phyloP scores from a whole-genome alignment of 2,888 invertebrate species.

The Resseliella maxima region DNA sequence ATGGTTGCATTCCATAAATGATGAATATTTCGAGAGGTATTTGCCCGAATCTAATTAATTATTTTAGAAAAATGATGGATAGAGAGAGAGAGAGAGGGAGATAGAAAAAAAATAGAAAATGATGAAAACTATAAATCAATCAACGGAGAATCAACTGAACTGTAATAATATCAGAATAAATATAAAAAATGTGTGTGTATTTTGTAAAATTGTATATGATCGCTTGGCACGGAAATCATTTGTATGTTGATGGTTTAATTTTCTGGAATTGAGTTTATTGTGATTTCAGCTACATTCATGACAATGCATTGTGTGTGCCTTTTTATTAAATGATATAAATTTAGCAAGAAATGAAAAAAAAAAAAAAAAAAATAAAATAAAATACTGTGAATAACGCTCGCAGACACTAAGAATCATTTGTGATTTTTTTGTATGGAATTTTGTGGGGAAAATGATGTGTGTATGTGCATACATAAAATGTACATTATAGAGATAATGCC shows the following conservation, averaged over 20 bases:
- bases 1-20: constrained; percentile 67
- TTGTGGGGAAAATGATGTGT: too few relatives aligned
- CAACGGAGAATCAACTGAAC: not conserved
- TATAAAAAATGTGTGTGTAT: not conserved
- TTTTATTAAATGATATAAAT: constrained; percentile 38
- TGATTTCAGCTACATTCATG: not conserved
- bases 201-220: not conserved
- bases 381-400: not conserved
- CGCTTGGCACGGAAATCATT: not conserved
- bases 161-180: not conserved
- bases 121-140: not conserved
- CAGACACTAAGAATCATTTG: too few relatives aligned
- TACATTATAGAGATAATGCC: not conserved
- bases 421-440: too few relatives aligned
- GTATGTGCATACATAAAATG: too few relatives aligned
- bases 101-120: not conserved
- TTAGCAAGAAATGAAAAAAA: not conserved
- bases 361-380: not conserved
- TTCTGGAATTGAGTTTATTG: constrained; percentile 28
- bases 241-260: not conserved
- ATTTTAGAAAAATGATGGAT: not conserved
- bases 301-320: not conserved
- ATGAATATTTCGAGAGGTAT: constrained; percentile 61
- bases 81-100: not conserved
- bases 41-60: constrained; percentile 58